phyloP scores from a whole-genome alignment of 2,888 invertebrate species.

The Drosophila eohydei region DNA sequence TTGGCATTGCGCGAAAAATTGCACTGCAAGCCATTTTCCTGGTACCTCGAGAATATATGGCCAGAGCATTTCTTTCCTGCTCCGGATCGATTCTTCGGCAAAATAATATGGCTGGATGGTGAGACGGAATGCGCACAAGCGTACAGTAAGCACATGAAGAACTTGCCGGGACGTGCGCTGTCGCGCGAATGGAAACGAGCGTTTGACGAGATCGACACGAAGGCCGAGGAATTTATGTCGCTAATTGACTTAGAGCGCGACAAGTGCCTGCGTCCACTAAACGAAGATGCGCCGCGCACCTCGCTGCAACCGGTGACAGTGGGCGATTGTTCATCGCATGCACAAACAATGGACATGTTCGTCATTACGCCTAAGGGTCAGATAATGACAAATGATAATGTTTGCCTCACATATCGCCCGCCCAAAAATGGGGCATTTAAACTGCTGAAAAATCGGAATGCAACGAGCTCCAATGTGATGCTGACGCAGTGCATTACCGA shows the following conservation, averaged over 20 bases:
- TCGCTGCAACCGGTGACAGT: conserved; percentile 76
- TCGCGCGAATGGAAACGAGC: conserved; percentile 79
- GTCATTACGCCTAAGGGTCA: conserved; percentile 88
- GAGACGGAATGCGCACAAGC: conserved; percentile 76
- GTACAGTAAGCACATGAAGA: conserved; percentile 79
- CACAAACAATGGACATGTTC: conserved; percentile 87
- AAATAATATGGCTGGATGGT: conserved; percentile 87
- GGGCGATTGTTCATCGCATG: conserved; percentile 80
- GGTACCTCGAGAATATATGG: conserved; percentile 98
- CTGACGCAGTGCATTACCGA: conserved; percentile 79
- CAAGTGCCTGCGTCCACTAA: conserved; percentile 79
- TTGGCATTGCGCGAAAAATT: conserved; percentile 89
- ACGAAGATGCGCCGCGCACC: conserved; percentile 68
- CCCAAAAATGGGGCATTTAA: conserved; percentile 68
- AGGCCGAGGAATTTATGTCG: conserved; percentile 69
- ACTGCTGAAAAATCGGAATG: conserved; percentile 75
- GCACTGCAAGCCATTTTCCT: conserved; percentile 94
- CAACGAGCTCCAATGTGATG: conserved; percentile 79
- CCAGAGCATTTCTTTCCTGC: conserved; percentile 98
- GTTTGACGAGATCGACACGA: conserved; percentile 75
- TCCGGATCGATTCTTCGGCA: conserved; percentile 94
- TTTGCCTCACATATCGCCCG: conserved; percentile 91
- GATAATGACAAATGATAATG: conserved; percentile 94
- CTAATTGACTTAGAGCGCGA: conserved; percentile 80
- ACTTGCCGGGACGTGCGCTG: conserved; percentile 73